Percentiles rank a stretch among this genome's conserved stretches.
Evolutionary conservation across 2,797 vertebrate genomes (phyloP).

Genomic region (Pristis pectinata): DNA sequence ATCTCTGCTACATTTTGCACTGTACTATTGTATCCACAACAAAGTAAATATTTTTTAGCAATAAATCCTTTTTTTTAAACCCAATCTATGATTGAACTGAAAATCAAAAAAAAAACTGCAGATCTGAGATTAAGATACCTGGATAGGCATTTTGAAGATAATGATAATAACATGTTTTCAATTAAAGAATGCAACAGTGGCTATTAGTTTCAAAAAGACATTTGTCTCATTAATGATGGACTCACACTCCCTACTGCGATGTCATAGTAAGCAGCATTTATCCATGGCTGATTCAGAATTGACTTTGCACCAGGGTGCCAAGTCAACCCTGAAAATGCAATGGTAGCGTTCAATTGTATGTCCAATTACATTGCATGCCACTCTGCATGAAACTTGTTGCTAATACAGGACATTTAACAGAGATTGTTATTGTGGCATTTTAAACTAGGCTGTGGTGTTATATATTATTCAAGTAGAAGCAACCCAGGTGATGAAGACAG

Average conservation of each 20-base stretch:
- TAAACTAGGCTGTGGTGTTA: neutral
- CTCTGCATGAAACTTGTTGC: conserved; percentile 8
- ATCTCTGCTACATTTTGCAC: neutral
- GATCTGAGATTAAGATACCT: neutral
- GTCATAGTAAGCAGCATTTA: neutral
- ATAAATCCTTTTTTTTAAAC: neutral
- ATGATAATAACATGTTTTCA: neutral
- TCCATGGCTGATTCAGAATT: neutral
- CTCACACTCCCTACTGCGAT: neutral
- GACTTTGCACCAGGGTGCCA: neutral
- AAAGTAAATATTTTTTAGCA: neutral
- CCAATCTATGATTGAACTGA: neutral
- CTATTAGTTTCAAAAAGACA: neutral
- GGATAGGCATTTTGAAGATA: neutral
- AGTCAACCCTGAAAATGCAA: neutral
- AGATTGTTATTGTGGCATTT: neutral
- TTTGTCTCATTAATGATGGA: neutral
- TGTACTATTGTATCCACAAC: neutral
- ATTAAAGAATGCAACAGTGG: neutral
- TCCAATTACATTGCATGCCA: neutral
- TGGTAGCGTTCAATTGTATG: neutral
- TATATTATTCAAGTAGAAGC: conserved; percentile 22
- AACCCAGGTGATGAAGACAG: neutral
- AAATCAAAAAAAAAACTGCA: too few relatives aligned
- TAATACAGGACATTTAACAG: neutral